Evolutionary conservation across 2,797 vertebrate species (phyloP), one percentile per base, ranked within the genome.

Genomic region (Bradypodion ventrale): DNA sequence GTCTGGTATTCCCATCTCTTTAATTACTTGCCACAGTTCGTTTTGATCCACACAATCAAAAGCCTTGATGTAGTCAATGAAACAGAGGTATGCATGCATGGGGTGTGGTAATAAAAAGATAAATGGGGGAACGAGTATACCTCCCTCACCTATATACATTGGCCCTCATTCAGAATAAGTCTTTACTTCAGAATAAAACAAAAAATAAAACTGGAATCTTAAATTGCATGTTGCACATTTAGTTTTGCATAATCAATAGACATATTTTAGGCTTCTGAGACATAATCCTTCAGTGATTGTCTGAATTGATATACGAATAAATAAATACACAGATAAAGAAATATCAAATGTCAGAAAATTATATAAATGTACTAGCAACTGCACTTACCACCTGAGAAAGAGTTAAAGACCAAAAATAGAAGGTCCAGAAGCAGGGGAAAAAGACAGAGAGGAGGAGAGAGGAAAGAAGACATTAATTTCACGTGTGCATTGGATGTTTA

Each of bases 381-480:
- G 87, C 93, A 97, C 96, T 97, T 96, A 97, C 96, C 96, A 96
- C 96, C 96, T 96, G 93, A 91, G 84, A 92, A 92, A 90, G 89
- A 85, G 81, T 91, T 91, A 93, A 92, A 94, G 90, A 93, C 90
- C 93, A 93, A 93, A 91, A 90, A 94, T 92, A 86, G 91, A 89
- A 83, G 89, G 89, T 94, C 95, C 94, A 92, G 94, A 83, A 95
- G 94, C 94, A 94, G 90, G 92, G 79, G 86, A 85, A 91, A 90
- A 90, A 83, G 81, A n/a, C n/a, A 87, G 75, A 89, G 84, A 89
- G 4, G 82, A 95, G 87, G 90, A 91, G 90, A 87, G 92, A 91
- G 73, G 90, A 89, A 94, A 95, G 93, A 94, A 94, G 90, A 94
- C 90, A 90, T 95, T 92, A 94, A 90, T 88, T 79, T 94, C 3